Conservation (phyloP, 2,888 invertebrate species). For the Hermodice carunculata region DNA sequence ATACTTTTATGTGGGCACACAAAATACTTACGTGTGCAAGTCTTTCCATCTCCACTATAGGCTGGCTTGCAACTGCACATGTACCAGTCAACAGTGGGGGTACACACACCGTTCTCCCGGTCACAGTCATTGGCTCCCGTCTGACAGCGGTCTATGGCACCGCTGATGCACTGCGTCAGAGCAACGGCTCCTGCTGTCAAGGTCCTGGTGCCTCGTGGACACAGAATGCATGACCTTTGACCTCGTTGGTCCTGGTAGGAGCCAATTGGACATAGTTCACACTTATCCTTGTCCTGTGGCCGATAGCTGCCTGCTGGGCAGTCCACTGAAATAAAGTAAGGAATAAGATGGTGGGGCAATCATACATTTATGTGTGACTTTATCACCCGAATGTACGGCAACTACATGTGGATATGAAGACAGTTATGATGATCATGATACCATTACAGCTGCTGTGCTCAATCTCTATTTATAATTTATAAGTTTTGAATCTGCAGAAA, state of each 20-base stretch:
- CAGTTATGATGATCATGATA: no score
- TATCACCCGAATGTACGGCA: no score
- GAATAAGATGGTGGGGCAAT: neutral
- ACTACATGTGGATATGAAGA: no score
- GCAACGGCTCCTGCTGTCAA: conserved; percentile 37
- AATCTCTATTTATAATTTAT: no score
- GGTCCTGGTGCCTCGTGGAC: conserved; percentile 49
- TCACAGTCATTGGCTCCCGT: conserved; percentile 45
- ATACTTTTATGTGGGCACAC: no score
- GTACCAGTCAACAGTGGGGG: conserved; percentile 40
- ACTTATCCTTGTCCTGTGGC: conserved; percentile 34
- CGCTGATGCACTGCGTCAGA: conserved; percentile 38
- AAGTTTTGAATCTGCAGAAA: no score
- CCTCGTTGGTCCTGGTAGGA: conserved; percentile 48
- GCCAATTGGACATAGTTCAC: conserved; percentile 48
- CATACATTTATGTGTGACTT: no score
- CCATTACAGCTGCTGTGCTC: no score
- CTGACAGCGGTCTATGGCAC: conserved; percentile 48
- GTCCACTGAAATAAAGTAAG: conserved; percentile 39
- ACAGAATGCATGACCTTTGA: conserved; percentile 44
- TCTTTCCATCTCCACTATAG: conserved; percentile 43
- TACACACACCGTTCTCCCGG: conserved; percentile 39
- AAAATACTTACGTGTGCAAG: conserved; percentile 46
- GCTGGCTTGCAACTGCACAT: conserved; percentile 49
- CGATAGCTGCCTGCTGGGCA: conserved; percentile 46